Conservation (phyloP, 2,888 invertebrate species). For the Carterocephalus palaemon region DNA sequence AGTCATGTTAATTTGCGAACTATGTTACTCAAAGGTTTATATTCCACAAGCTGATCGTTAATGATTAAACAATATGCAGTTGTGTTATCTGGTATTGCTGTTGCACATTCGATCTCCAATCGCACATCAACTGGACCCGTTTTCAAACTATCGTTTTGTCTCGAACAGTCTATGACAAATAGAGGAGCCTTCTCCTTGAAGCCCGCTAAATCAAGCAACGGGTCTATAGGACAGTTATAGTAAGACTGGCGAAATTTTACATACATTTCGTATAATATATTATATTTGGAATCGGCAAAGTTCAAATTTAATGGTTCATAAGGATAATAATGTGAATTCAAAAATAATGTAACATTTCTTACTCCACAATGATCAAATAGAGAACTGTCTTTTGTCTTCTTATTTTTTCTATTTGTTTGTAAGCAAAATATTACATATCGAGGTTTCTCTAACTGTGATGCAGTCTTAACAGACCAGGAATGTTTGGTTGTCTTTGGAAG, state of each 20-base stretch:
- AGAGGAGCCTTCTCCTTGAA: no score
- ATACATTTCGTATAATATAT: slow-evolving; percentile 21
- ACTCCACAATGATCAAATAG: slow-evolving; percentile 39
- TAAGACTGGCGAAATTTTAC: slow-evolving; percentile 27
- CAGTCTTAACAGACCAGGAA: slow-evolving; percentile 44
- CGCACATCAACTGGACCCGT: slow-evolving; percentile 27
- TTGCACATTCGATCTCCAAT: slow-evolving; percentile 30
- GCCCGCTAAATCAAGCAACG: no score
- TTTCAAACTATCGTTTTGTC: no score
- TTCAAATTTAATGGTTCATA: slow-evolving; percentile 41
- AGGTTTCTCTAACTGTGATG: slow-evolving; percentile 47
- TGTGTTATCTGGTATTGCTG: no score
- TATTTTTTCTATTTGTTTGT: slow-evolving; percentile 47
- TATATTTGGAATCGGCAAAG: slow-evolving; percentile 35
- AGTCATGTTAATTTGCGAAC: no score
- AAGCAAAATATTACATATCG: slow-evolving; percentile 45
- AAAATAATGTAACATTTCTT: slow-evolving; percentile 43
- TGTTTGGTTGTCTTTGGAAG: slow-evolving; percentile 41
- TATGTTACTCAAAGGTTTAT: no score
- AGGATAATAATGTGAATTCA: slow-evolving; percentile 46
- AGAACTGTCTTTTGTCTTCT: slow-evolving; percentile 17
- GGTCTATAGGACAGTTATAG: no score
- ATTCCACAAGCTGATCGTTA: no score
- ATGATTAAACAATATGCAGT: no score
- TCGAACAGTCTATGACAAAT: no score